phyloP scores from a whole-genome alignment of 1,140 invertebrate species.

The Mylabris phalerata region DNA sequence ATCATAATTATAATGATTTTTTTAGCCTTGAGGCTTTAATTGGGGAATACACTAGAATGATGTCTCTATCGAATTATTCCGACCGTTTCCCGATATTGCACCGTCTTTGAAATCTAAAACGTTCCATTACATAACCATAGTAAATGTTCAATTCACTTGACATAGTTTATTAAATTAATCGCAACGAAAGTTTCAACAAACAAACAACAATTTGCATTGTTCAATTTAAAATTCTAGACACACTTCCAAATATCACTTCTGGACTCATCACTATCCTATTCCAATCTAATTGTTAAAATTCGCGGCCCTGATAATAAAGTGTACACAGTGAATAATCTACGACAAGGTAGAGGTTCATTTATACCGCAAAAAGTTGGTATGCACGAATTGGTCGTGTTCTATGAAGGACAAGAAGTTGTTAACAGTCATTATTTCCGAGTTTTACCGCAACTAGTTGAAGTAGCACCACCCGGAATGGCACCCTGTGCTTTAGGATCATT shows the following conservation, averaged over 20 bases:
- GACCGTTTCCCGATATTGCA: neutral
- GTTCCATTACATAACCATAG: too few relatives aligned
- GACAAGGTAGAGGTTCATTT: slow-evolving; percentile 72
- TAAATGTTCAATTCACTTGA: too few relatives aligned
- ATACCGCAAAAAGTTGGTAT: slow-evolving; percentile 86
- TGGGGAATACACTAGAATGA: too few relatives aligned
- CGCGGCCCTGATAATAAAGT: slow-evolving; percentile 45
- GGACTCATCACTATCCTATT: slow-evolving; percentile 68
- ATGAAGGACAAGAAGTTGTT: slow-evolving; percentile 49
- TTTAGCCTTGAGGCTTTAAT: too few relatives aligned
- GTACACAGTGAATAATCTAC: slow-evolving; percentile 65
- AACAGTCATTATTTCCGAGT: slow-evolving; percentile 76
- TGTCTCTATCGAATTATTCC: too few relatives aligned
- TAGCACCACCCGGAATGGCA: slow-evolving; percentile 85
- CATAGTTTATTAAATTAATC: neutral
- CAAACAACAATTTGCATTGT: neutral
- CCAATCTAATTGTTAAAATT: slow-evolving; percentile 76
- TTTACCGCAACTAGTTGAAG: slow-evolving; percentile 74
- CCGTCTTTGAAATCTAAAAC: too few relatives aligned
- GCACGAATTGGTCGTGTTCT: slow-evolving; percentile 69
- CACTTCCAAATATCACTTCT: slow-evolving; percentile 73
- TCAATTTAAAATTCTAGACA: slow-evolving; percentile 52
- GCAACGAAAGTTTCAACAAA: neutral
- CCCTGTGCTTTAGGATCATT: slow-evolving; percentile 89
- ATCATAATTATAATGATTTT: too few relatives aligned